Evolutionary conservation across 2,113 vertebrate species (phyloP), one percentile per base, ranked within the genome.

Genomic region (Centropus unirufus): DNA sequence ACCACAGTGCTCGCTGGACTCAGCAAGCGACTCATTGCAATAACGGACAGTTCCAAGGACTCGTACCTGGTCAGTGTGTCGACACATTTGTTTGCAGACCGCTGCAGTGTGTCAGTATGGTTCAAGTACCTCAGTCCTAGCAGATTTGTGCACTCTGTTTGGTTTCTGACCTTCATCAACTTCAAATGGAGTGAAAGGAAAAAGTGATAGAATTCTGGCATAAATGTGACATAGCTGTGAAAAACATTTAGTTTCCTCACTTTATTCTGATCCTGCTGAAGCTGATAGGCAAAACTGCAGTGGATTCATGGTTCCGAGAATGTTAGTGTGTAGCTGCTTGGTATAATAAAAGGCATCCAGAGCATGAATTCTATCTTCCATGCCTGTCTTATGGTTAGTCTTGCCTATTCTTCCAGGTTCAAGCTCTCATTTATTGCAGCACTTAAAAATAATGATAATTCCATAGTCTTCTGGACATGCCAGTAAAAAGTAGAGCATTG

Each of bases 11-110:
- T 90, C 92, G 17, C 80, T 75, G 88, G 93, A 95, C 49, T 81
- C 95, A 93, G 88, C 95, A 82, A 96, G 93, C 95, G 90, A 87
- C 86, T 93, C 69, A 12, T 75, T 96, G 76, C 94, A 93, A 8
- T 95, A 82, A 96, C 94, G 96, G 94, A 96, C 73, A 94, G 69
- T 95, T 89, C 94, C 92, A 92, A 95, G 90, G 94, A 93, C 76
- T 89, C 54, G 1, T 74, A 87, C 88, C 92, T 96, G 95, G 93
- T 96, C 92, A 95, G 93, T 96, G 96, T 87, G 80, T 82, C 94
- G 93, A 78, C 69, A 69, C 58, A 4, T 96, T 87, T 92, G 27
- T 94, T 96, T 95, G 80, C 83, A 90, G 69, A 11, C 52, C 75
- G 47, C 90, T 89, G 68, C 76, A 75, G 15, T 72, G 6, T 85